phyloP scores from a whole-genome alignment of 2,888 invertebrate genomes.

The Dasypolia templi region DNA sequence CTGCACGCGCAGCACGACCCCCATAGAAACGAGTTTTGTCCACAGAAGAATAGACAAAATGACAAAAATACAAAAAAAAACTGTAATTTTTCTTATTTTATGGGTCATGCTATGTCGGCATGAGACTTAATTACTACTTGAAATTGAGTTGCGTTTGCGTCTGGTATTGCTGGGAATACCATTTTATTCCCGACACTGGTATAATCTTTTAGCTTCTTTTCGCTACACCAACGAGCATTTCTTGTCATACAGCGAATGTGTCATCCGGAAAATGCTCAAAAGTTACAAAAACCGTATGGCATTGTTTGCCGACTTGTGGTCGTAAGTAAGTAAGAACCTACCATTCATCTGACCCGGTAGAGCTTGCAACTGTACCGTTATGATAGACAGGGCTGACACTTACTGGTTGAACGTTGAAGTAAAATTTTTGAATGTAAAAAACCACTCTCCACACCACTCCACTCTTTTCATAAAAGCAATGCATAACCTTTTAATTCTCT shows the following conservation, averaged over 20 bases:
- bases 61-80: too few species aligned
- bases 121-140: background rate
- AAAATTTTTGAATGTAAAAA: background rate
- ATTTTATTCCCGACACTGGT: background rate
- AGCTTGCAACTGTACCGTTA: conserved; percentile 53
- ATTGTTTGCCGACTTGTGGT: conserved; percentile 42
- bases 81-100: too few species aligned
- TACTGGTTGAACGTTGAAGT: background rate
- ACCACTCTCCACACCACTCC: too few species aligned
- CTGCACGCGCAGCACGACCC: too few species aligned
- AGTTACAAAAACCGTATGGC: conserved; percentile 37
- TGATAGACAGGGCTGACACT: conserved; percentile 39
- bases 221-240: background rate
- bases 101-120: too few species aligned
- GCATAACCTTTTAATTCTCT: background rate
- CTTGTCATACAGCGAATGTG: conserved; percentile 11
- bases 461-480: too few species aligned
- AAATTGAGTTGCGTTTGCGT: background rate
- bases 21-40: too few species aligned
- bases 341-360: conserved; percentile 45
- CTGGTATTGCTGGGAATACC: background rate
- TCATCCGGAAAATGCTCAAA: conserved; percentile 31
- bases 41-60: too few species aligned
- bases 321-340: conserved; percentile 26
- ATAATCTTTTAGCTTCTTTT: background rate